A percentile compares a stretch with the other conserved stretches of the same genome.
Evolutionary conservation across 1,140 invertebrate species (phyloP).

Genomic region (Pogonognathellus flavescens): DNA sequence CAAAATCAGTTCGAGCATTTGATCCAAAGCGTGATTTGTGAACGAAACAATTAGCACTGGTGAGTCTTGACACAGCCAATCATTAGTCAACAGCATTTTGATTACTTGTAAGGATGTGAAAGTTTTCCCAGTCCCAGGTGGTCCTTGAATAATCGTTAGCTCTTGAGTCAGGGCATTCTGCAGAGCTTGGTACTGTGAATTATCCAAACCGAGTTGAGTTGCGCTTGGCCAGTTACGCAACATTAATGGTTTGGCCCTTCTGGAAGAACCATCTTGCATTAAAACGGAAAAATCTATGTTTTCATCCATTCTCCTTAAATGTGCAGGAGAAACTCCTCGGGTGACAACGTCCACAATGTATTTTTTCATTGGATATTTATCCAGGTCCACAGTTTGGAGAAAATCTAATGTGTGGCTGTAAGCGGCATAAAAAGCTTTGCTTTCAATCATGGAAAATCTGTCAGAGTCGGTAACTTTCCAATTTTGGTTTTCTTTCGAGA

Average conservation of each 20-base stretch:
- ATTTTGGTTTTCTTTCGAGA: neutral
- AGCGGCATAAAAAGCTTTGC: slow-evolving; percentile 79
- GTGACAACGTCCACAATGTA: slow-evolving; percentile 73
- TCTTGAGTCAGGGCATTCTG: slow-evolving; percentile 75
- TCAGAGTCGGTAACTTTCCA: neutral
- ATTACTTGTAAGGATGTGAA: slow-evolving; percentile 72
- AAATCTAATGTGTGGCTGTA: slow-evolving; percentile 72
- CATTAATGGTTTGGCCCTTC: neutral
- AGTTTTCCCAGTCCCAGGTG: slow-evolving; percentile 86
- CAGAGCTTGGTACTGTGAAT: slow-evolving; percentile 75
- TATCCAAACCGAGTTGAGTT: slow-evolving; percentile 72
- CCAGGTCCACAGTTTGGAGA: slow-evolving; percentile 73
- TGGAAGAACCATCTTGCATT: neutral
- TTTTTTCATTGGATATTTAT: slow-evolving; percentile 76
- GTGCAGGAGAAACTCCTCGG: slow-evolving; percentile 66
- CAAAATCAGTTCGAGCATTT: slow-evolving; percentile 84
- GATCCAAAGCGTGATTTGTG: slow-evolving; percentile 90
- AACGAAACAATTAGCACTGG: slow-evolving; percentile 85
- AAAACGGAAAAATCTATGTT: slow-evolving; percentile 1
- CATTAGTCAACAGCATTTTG: neutral
- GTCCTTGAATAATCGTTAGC: slow-evolving; percentile 79
- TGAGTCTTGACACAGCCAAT: neutral
- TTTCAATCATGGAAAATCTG: slow-evolving; percentile 76
- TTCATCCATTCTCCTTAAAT: neutral
- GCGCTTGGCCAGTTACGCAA: slow-evolving; percentile 69